These are phyloP conservation scores for Drosophila sulfurigaster DNA, from an alignment of 1,140 invertebrate genomes.

Conservation along the genomic window DNA sequence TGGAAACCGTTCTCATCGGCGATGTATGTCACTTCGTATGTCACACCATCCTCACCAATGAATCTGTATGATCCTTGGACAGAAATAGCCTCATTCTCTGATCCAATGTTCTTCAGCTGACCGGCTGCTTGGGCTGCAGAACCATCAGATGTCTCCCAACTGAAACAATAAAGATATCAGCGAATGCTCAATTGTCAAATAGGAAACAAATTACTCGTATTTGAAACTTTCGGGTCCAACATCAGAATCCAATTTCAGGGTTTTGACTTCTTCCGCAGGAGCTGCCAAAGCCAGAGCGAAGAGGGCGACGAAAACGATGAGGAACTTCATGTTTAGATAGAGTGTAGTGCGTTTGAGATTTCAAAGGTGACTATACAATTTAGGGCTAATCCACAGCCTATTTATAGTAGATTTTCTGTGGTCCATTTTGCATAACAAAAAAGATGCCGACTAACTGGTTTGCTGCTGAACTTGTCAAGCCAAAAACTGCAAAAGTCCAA, in stretches of 20 bases:
- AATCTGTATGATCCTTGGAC: constrained; percentile 51
- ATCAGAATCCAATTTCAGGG: constrained; percentile 75
- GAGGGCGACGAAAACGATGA: constrained; percentile 59
- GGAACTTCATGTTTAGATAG: constrained; percentile 53
- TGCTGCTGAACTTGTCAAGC: constrained; percentile 23
- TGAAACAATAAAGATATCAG: constrained; percentile 49
- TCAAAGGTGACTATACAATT: constrained; percentile 45
- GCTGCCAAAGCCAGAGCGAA: constrained; percentile 63
- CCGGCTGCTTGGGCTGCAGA: neutral
- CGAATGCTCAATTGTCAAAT: neutral
- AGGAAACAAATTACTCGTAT: constrained; percentile 83
- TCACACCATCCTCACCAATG: constrained; percentile 52
- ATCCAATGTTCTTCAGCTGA: neutral
- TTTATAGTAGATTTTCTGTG: constrained; percentile 43
- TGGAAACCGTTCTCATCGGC: constrained; percentile 88
- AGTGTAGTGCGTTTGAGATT: constrained; percentile 44
- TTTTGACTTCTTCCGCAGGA: constrained; percentile 57
- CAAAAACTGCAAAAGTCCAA: constrained; percentile 22
- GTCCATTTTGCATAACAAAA: constrained; percentile 29
- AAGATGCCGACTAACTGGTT: constrained; percentile 38
- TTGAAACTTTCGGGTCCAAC: constrained; percentile 84
- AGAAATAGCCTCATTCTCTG: constrained; percentile 48
- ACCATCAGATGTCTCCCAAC: constrained; percentile 89
- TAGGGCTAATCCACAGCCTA: constrained; percentile 30
- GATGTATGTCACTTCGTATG: constrained; percentile 54